phyloP scores from a whole-genome alignment of 2,113 vertebrate species.

The Ciconia stormi region DNA sequence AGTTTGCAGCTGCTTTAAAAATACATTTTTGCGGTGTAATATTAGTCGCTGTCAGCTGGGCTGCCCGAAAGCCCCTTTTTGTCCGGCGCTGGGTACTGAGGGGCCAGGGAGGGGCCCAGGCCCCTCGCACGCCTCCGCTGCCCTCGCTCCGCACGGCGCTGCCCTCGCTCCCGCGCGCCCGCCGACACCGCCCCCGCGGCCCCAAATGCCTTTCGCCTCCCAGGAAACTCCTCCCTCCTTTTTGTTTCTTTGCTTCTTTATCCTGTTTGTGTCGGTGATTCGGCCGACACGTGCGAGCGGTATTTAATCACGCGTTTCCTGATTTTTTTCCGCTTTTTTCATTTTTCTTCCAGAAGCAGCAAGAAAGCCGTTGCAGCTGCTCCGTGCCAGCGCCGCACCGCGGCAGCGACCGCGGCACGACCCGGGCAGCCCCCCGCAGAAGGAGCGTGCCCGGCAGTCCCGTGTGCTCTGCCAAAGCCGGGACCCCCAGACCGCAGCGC shows the following conservation, averaged over 20 bases:
- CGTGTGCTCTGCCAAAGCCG: not conserved
- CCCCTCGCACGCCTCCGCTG: not conserved
- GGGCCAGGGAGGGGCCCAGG: not conserved
- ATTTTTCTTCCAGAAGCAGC: not conserved
- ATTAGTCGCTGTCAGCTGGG: not conserved
- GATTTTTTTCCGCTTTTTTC: not conserved
- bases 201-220: not conserved
- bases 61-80: not conserved
- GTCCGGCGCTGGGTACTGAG: too few relatives aligned
- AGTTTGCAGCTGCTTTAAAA: not conserved
- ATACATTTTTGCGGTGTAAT: not conserved
- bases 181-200: not conserved
- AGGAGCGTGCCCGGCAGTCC: not conserved
- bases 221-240: not conserved
- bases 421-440: not conserved
- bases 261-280: too few relatives aligned
- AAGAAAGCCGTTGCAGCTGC: too few relatives aligned
- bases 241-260: not conserved
- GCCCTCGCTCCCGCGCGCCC: not conserved
- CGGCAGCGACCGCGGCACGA: not conserved
- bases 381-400: not conserved
- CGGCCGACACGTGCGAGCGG: fast-evolving
- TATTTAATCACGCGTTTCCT: not conserved
- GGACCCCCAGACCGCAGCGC: not conserved
- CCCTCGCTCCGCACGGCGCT: not conserved